A percentile compares a stretch with the other conserved stretches of the same genome.
Evolutionary conservation across 2,113 vertebrate genomes (phyloP).

Genomic region (Zingel zingel): DNA sequence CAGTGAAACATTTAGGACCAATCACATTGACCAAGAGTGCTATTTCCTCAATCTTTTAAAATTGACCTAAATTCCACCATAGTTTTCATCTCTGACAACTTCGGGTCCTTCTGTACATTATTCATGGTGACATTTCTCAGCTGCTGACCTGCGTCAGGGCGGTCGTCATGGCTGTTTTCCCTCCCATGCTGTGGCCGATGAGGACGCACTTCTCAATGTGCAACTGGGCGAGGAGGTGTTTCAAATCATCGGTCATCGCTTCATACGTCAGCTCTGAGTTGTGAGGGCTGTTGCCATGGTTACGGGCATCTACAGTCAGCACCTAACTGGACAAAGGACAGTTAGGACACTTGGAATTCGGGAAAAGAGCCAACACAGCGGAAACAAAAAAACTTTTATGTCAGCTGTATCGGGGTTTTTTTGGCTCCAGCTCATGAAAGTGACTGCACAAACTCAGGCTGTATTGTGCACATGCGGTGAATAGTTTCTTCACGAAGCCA

Average conservation of each 20-base stretch:
- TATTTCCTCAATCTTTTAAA: too few relatives aligned
- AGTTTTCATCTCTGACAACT: too few relatives aligned
- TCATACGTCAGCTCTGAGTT: slow-evolving; percentile 88
- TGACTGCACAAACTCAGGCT: slow-evolving; percentile 10
- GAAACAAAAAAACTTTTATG: neutral
- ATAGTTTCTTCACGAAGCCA: neutral
- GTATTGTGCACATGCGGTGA: neutral
- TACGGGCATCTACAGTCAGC: slow-evolving; percentile 94
- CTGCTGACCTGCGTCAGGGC: slow-evolving; percentile 88
- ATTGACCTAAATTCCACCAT: too few relatives aligned
- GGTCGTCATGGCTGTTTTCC: slow-evolving; percentile 93
- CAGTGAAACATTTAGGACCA: too few relatives aligned
- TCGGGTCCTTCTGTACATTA: neutral
- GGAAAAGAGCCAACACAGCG: slow-evolving; percentile 17
- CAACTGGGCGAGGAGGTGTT: slow-evolving; percentile 87
- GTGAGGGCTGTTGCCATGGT: slow-evolving; percentile 94
- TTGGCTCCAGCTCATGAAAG: neutral
- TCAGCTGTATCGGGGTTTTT: neutral
- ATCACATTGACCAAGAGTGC: too few relatives aligned
- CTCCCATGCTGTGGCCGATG: slow-evolving; percentile 98
- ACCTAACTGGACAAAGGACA: slow-evolving; percentile 88
- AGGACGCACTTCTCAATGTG: slow-evolving; percentile 89
- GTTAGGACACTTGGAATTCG: slow-evolving; percentile 76
- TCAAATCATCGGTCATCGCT: slow-evolving; percentile 90
- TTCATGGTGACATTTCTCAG: slow-evolving; percentile 35